These are phyloP conservation scores for Seira sanloemensis DNA, from an alignment of 2,888 invertebrate species.

Conservation along the genomic window DNA sequence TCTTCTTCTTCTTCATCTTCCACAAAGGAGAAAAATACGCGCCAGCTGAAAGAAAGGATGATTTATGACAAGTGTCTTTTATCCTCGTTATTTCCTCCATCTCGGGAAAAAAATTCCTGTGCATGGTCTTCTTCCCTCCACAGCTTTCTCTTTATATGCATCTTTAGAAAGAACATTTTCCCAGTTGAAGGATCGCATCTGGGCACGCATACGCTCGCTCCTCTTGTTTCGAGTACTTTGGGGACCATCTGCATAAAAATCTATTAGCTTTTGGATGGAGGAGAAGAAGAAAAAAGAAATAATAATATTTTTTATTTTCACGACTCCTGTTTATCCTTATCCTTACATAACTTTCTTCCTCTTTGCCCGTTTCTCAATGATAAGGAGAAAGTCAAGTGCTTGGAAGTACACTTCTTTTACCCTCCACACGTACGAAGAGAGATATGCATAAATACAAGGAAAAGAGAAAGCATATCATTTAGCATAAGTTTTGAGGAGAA, in stretches of 20 bases:
- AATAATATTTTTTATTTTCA: constrained; percentile 4
- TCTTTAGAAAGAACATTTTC: background rate
- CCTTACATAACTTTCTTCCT: constrained; percentile 4
- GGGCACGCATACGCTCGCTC: background rate
- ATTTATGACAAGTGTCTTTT: constrained; percentile 58
- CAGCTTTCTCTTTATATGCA: constrained; percentile 1
- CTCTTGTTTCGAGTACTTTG: constrained; percentile 30
- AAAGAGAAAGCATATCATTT: too few relatives aligned
- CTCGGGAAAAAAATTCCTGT: constrained; percentile 31
- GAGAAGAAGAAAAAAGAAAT: constrained; percentile 1
- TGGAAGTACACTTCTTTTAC: background rate
- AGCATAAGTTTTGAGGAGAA: too few relatives aligned
- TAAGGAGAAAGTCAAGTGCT: background rate
- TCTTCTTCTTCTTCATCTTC: background rate
- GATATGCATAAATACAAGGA: too few relatives aligned
- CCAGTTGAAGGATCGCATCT: constrained; percentile 7
- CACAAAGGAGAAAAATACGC: constrained; percentile 33
- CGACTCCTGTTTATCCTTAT: constrained; percentile 1
- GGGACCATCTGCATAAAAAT: constrained; percentile 36
- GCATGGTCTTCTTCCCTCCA: too few relatives aligned
- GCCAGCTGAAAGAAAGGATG: constrained; percentile 52
- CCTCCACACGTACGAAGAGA: too few relatives aligned
- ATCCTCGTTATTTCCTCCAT: constrained; percentile 45
- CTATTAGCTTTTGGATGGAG: constrained; percentile 1
- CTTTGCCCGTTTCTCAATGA: background rate